Evolutionary conservation across 2,888 invertebrate species (phyloP).

Genomic region (Habroteleia sp.): DNA sequence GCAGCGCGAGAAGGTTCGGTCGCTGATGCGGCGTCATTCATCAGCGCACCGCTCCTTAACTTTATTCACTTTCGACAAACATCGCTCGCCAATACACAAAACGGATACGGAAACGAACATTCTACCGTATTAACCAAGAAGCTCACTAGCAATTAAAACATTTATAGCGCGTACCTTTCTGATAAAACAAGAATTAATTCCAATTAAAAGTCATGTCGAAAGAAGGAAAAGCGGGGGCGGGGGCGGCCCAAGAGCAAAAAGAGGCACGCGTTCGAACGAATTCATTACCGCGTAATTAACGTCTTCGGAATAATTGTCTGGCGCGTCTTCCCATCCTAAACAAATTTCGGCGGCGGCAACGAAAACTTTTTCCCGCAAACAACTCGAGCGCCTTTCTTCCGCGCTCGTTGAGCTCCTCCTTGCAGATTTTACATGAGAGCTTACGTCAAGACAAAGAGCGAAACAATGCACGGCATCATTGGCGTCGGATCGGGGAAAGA

Average conservation of each 20-base stretch:
- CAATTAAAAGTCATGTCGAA: conserved; percentile 41
- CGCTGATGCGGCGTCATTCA: conserved; percentile 63
- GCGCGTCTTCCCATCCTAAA: conserved; percentile 22
- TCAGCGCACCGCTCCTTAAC: conserved; percentile 57
- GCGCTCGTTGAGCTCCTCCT: conserved; percentile 16
- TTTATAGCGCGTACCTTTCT: conserved; percentile 33
- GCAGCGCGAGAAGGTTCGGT: conserved; percentile 65
- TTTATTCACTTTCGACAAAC: conserved; percentile 57
- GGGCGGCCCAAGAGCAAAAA: no score
- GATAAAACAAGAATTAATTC: conserved; percentile 43
- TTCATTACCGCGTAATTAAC: conserved; percentile 36
- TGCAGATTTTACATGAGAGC: conserved; percentile 23
- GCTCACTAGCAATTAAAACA: conserved; percentile 52
- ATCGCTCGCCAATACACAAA: conserved; percentile 45
- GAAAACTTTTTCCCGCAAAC: conserved; percentile 26
- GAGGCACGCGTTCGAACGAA: conserved; percentile 1
- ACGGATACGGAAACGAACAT: conserved; percentile 43
- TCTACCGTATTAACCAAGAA: conserved; percentile 45
- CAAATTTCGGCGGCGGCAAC: conserved; percentile 11
- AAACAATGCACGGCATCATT: conserved; percentile 46
- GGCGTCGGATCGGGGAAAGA: conserved; percentile 33
- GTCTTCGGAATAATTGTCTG: conserved; percentile 37
- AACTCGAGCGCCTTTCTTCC: conserved; percentile 22
- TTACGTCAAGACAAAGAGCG: conserved; percentile 38
- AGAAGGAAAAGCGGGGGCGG: no score